Conservation (phyloP, 35 echinoderm and acorn worm genomes). For the Nesometra sesokonis region DNA sequence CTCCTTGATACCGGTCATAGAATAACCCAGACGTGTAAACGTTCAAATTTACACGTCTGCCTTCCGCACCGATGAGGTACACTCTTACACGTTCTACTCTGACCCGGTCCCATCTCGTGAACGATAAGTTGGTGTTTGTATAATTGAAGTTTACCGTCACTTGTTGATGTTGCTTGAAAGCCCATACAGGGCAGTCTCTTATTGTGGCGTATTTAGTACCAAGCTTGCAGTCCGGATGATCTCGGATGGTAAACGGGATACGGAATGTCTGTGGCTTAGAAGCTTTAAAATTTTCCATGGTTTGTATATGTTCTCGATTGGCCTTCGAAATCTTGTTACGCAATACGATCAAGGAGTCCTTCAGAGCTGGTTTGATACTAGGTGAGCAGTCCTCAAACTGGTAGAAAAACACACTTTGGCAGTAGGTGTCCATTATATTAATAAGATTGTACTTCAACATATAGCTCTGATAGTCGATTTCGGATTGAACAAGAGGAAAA, state of each 20-base stretch:
- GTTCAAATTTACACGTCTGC: not conserved
- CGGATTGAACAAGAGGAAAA: not conserved
- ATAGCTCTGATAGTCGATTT: not conserved
- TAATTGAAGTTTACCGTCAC: not conserved
- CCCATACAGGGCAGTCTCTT: not conserved
- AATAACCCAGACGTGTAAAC: not conserved
- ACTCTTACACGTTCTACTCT: not conserved
- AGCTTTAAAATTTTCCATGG: not conserved
- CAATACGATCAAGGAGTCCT: not conserved
- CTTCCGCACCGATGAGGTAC: not conserved
- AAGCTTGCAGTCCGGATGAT: not conserved
- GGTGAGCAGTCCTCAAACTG: not conserved
- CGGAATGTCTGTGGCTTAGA: not conserved
- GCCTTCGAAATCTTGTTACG: not conserved
- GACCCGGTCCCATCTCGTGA: not conserved
- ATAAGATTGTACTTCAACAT: not conserved
- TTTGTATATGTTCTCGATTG: not conserved
- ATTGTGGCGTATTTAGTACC: not conserved
- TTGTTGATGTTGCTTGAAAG: not conserved
- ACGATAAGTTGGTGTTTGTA: not conserved
- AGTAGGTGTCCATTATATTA: not conserved
- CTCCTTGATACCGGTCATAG: not conserved
- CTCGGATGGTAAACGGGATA: not conserved
- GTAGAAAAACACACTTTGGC: not conserved
- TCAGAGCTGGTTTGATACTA: not conserved